Evolutionary conservation across 2,113 vertebrate species (phyloP).

Genomic region (Symphodus melops): DNA sequence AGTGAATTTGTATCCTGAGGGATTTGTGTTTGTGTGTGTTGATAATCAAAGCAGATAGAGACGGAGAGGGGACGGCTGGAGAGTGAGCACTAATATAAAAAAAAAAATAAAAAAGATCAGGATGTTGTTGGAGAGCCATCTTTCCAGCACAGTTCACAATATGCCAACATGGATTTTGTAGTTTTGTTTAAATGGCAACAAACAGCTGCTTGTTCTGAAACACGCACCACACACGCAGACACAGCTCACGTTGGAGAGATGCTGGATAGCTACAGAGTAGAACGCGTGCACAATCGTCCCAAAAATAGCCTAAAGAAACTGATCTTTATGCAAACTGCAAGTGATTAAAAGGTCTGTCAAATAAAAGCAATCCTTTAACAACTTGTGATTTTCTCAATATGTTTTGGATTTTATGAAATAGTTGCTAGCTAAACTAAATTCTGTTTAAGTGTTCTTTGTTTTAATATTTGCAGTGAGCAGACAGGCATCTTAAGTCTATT

Average conservation of each 20-base stretch:
- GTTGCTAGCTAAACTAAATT: too few species aligned
- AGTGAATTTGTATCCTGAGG: constrained; percentile 78
- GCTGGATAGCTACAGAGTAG: background rate
- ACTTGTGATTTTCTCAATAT: too few species aligned
- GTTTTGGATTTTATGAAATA: too few species aligned
- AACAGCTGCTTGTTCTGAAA: constrained; percentile 27
- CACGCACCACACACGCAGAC: background rate
- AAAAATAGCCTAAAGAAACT: background rate
- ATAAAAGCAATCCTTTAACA: too few species aligned
- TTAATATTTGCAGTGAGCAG: too few species aligned
- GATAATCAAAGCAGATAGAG: constrained; percentile 76
- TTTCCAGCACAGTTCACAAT: constrained; percentile 57
- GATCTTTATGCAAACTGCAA: background rate
- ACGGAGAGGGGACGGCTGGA: constrained; percentile 50
- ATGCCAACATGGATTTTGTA: constrained; percentile 37
- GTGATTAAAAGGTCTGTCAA: too few species aligned
- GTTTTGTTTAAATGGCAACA: constrained; percentile 25
- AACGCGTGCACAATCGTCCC: background rate
- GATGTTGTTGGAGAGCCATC: constrained; percentile 29
- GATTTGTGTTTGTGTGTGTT: constrained; percentile 68
- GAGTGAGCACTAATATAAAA: constrained; percentile 62
- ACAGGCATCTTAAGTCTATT: background rate
- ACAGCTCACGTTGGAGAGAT: background rate
- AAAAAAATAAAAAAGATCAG: constrained; percentile 17
- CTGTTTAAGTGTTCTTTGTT: too few species aligned